Evolutionary conservation across 2,797 vertebrate species (phyloP), one percentile per base, ranked within the genome.

Genomic region (Falco cherrug): DNA sequence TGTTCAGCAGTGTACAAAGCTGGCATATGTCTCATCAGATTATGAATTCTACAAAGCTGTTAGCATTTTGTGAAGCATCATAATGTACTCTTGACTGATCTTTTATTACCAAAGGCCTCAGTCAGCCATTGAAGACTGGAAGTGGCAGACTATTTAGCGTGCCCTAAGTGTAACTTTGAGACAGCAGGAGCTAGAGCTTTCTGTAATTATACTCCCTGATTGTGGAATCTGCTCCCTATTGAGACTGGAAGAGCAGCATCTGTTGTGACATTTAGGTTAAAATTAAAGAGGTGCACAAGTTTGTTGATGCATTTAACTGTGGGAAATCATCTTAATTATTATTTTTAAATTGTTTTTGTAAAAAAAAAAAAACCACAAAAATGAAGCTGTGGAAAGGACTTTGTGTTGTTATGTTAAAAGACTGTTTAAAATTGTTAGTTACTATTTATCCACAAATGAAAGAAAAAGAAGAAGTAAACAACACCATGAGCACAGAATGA

Each of bases 71-170:
- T 92, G 92, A 94, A 94, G 90, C 91, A 96, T 97, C 95, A 90
- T 77, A 79, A 95, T 94, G 64, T 96, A 96, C 97, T 97, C 97
- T 98, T 97, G 97, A 98, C 96, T 98, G 97, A 98, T 98, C 96
- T 97, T 98, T 98, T 97, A 97, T 98, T 97, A 98, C 97, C 97
- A 97, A 98, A 98, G 97, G 96, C 97, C 97, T 95, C 91, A 97
- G 96, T 96, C 97, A 97, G 96, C 75, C 93, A 97, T 22, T 92
- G 96, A 97, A 97, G 96, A 88, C 91, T 96, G 95, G 98, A 94
- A 97, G 84, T 97, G 97, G 95, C 97, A 97, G 94, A 97, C 93
- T 97, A 96, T 97, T 97, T 94, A 97, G 93, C 3, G 33, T 93
- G 91, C 95, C 97, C 96, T 95, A 89, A 98, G 97, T 97, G 97